Evolutionary conservation across 2,113 vertebrate species (phyloP).

Genomic region (Tretioscincus oriximinensis): DNA sequence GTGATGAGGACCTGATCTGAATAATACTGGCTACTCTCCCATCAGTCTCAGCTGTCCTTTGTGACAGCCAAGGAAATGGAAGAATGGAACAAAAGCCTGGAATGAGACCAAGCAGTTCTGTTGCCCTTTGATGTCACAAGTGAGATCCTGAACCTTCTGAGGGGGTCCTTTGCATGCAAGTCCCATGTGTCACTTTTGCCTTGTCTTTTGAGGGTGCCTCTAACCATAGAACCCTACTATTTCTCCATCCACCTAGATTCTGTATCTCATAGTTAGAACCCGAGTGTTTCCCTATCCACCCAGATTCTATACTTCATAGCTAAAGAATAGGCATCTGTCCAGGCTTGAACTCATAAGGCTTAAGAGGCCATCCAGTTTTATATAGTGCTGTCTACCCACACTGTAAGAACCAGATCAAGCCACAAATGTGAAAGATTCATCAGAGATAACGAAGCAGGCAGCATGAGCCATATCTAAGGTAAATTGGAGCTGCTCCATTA

Average conservation of each 20-base stretch:
- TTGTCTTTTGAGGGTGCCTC: constrained; percentile 12
- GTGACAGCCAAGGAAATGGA: not conserved
- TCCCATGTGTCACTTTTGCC: not conserved
- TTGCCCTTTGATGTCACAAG: constrained; percentile 23
- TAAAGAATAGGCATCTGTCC: not conserved
- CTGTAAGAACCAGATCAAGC: not conserved
- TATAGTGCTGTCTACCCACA: not conserved
- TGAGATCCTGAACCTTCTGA: constrained; percentile 1
- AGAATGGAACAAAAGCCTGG: not conserved
- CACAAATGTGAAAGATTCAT: not conserved
- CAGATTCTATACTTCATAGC: not conserved
- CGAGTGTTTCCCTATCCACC: not conserved
- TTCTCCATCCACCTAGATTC: not conserved
- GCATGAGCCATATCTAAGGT: constrained; percentile 1
- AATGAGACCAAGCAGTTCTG: not conserved
- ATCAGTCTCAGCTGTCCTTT: not conserved
- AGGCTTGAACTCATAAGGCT: not conserved
- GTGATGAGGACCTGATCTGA: too few relatives aligned
- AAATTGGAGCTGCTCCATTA: not conserved
- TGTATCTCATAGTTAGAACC: not conserved
- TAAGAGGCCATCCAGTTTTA: not conserved
- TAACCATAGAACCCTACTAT: not conserved
- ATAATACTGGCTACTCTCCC: not conserved
- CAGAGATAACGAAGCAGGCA: not conserved
- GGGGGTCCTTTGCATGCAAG: not conserved